These are phyloP conservation scores for Polyommatus icarus DNA, from an alignment of 2,888 invertebrate genomes.

Conservation along the genomic window DNA sequence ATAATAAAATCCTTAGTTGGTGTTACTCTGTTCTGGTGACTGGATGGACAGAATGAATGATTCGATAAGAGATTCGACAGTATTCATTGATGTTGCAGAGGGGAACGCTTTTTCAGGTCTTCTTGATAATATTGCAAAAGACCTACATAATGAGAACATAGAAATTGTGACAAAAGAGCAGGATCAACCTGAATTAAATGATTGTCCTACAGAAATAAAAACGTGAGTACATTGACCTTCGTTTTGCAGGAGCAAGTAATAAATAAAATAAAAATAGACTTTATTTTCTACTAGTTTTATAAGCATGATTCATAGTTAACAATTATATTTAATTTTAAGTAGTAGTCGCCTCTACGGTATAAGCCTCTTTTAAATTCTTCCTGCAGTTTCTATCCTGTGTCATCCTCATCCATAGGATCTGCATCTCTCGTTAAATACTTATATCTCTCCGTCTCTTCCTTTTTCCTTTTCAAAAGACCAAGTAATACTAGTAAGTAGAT, in stretches of 20 bases:
- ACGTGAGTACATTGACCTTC: background rate
- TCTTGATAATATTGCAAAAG: constrained; percentile 21
- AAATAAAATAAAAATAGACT: too few species aligned
- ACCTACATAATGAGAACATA: constrained; percentile 3
- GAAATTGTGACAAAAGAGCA: background rate
- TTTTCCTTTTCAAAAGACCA: too few species aligned
- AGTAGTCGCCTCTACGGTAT: too few species aligned
- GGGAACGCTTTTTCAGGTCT: constrained; percentile 5
- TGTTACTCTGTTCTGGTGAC: background rate
- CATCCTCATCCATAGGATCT: too few species aligned
- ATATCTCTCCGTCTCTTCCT: too few species aligned
- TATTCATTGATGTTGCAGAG: constrained; percentile 18
- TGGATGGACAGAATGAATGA: background rate
- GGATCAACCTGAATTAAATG: background rate
- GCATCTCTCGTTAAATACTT: too few species aligned
- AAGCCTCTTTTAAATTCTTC: too few species aligned
- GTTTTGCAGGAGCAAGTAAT: background rate
- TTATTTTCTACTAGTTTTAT: too few species aligned
- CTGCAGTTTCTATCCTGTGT: too few species aligned
- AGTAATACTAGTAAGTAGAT: background rate
- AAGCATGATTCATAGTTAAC: too few species aligned
- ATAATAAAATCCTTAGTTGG: background rate
- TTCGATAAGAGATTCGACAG: background rate
- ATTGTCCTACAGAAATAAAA: background rate
- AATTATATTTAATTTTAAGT: too few species aligned